phyloP scores from a whole-genome alignment of 2,797 vertebrate species.

The Antrozous pallidus region DNA sequence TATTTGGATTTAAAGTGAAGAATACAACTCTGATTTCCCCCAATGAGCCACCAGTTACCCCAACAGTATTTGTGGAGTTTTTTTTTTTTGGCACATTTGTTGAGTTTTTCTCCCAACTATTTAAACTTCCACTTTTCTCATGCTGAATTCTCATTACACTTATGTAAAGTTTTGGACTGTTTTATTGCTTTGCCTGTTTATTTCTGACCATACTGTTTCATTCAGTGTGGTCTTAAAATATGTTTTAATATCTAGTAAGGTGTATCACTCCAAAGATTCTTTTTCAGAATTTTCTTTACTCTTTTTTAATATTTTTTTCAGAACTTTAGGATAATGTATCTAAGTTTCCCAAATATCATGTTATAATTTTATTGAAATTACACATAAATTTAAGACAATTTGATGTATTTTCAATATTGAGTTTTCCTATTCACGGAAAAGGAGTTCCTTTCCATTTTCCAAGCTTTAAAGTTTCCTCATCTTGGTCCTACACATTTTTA shows the following conservation, averaged over 20 bases:
- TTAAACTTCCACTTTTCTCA: background rate
- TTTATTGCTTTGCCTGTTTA: background rate
- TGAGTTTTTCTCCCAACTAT: background rate
- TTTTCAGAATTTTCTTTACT: background rate
- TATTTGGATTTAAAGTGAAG: conserved; percentile 11
- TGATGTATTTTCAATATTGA: background rate
- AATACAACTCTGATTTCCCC: background rate
- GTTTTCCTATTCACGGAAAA: background rate
- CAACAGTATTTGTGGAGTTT: background rate
- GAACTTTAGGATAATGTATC: background rate
- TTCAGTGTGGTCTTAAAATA: background rate
- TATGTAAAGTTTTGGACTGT: background rate
- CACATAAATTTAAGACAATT: background rate
- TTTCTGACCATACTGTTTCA: conserved; percentile 1
- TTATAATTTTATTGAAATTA: background rate
- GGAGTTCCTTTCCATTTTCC: background rate
- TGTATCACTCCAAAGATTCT: background rate
- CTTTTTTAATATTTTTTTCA: background rate
- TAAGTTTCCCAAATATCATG: background rate
- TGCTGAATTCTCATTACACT: background rate
- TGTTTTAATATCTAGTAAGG: background rate
- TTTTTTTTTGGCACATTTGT: background rate
- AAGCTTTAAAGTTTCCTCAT: background rate
- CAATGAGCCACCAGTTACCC: background rate
- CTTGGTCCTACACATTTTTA: background rate